Conservation (phyloP, 2,113 vertebrate species). For the Phoenicopterus ruber region DNA sequence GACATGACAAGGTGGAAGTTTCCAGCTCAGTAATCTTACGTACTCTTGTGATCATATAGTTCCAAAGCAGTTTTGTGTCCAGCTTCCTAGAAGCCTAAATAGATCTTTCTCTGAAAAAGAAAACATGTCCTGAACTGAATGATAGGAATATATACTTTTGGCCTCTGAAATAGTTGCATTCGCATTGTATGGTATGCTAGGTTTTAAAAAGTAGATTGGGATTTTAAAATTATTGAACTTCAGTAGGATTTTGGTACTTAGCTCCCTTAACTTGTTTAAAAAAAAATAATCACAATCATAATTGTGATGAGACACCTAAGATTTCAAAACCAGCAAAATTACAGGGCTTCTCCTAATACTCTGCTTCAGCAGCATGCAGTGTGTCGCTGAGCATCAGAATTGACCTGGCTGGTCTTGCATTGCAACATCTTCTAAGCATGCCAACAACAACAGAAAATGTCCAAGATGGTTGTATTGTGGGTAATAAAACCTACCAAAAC, state of each 20-base stretch:
- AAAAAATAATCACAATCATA: not conserved
- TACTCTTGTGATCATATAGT: not conserved
- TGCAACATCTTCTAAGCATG: slow-evolving; percentile 37
- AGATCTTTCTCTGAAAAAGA: not conserved
- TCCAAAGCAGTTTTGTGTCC: not conserved
- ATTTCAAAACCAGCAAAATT: not conserved
- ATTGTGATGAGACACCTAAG: not conserved
- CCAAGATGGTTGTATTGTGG: slow-evolving; percentile 60
- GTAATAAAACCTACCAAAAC: slow-evolving; percentile 59
- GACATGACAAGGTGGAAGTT: not conserved
- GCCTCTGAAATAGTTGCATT: not conserved
- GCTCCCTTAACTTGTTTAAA: not conserved
- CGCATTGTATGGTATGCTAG: not conserved
- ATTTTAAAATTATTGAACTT: not conserved
- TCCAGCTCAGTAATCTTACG: not conserved
- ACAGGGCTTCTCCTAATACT: not conserved
- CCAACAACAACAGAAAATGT: slow-evolving; percentile 60
- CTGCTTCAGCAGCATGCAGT: not conserved
- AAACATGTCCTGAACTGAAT: not conserved
- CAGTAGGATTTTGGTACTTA: not conserved
- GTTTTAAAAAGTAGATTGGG: not conserved
- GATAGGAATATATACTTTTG: not conserved
- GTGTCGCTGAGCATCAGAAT: not conserved
- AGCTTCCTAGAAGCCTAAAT: not conserved
- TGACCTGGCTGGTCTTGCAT: slow-evolving; percentile 32